Evolutionary conservation across 2,888 invertebrate species (phyloP), one percentile per base, ranked within the genome.

Genomic region (Spatulosminthurus flaviceps): DNA sequence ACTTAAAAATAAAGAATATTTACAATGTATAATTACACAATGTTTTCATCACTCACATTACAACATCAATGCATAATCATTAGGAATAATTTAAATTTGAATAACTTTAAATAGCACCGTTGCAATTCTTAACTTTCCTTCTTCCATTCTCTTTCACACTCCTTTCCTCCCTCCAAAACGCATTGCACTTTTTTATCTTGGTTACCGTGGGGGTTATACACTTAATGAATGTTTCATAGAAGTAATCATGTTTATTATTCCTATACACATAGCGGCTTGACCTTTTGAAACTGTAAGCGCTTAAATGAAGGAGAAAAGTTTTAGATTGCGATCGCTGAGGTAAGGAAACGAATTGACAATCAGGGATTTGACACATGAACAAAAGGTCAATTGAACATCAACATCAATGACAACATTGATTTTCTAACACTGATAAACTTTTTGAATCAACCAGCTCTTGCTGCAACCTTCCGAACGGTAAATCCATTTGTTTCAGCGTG

Each of bases 11-110:
- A 64, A 64, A 64, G 24, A 51, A 7, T 72, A 72, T 74, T 61
- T 74, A 74, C 74, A 74, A 60, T 74, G 61, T 74, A 73, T 61
- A 34, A 74, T 74, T 74, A 74, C 61, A 73, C 73, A 73, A 73
- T 28, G 61, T 74, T 21, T 29, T 61, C 61, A 74, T 74, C 26
- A 74, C 61, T 74, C 61, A 26, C 34, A 71, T 64, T 61, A 72
- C 28, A 51, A 78, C 73, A 74, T 24, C 61, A 61, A 29, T 64
- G 64, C 64, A 64, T 64, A 26, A 21, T 22, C 64, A 64, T 5
- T 22, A 22, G 64, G 22, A 64, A 64, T 64, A 22, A 64, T 64
- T 51, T 51, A 51, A 64, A 21, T 64, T 64, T 24, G 64, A 64
- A 24, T 64, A 4, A 22, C 26, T 64, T 64, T 64, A 26, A 64